phyloP scores from a whole-genome alignment of 2,888 invertebrate species.

The Lutraria lutraria region DNA sequence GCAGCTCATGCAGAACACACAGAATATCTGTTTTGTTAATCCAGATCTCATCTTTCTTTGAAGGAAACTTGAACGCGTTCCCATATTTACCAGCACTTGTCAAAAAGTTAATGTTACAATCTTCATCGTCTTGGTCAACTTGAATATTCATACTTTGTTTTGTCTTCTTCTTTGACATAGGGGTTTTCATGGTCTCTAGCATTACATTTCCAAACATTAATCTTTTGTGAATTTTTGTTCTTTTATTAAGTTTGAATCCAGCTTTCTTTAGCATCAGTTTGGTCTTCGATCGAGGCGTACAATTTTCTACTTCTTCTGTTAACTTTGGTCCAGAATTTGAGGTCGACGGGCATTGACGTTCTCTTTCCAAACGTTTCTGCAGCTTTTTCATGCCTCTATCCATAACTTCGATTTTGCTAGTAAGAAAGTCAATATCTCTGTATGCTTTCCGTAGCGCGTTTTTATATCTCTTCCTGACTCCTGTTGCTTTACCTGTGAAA shows the following conservation, averaged over 20 bases:
- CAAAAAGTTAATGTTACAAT: not conserved
- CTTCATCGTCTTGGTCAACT: not conserved
- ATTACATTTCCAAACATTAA: no score
- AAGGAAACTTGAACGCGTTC: no score
- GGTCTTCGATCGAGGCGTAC: not conserved
- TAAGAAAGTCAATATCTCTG: slow-evolving; percentile 1
- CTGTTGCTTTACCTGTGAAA: not conserved
- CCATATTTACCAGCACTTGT: not conserved
- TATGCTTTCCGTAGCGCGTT: not conserved
- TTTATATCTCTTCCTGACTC: not conserved
- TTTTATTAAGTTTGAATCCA: no score
- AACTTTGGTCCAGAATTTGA: not conserved
- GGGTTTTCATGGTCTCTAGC: no score
- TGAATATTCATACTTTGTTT: no score
- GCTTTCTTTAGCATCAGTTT: not conserved
- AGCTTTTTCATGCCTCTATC: no score
- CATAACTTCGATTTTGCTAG: not conserved
- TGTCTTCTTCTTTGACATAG: no score
- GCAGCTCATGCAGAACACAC: no score
- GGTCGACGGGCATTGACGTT: not conserved
- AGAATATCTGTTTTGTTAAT: no score
- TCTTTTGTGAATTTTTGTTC: no score
- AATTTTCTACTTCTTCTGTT: not conserved
- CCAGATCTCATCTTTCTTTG: no score
- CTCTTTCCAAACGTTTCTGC: no score